These are phyloP conservation scores for Puntigrus tetrazona DNA, from an alignment of 2,113 vertebrate species.

Conservation along the genomic window DNA sequence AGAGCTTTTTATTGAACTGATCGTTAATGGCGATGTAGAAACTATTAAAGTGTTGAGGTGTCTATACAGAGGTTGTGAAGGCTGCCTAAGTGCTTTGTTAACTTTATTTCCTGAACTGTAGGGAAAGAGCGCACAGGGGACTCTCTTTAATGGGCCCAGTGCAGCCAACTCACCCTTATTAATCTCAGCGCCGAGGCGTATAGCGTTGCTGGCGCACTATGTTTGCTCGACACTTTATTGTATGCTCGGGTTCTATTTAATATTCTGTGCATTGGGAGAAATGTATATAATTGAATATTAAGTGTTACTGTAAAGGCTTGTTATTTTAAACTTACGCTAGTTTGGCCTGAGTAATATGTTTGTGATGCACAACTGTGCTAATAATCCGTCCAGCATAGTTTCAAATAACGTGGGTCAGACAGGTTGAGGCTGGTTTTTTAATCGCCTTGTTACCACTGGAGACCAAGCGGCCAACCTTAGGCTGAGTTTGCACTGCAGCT, in stretches of 20 bases:
- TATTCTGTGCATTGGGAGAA: not conserved
- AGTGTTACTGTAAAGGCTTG: not conserved
- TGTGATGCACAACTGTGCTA: not conserved
- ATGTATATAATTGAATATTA: not conserved
- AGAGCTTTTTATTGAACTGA: constrained; percentile 65
- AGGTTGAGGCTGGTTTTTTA: constrained; percentile 38
- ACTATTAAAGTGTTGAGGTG: constrained; percentile 12
- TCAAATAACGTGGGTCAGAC: constrained; percentile 18
- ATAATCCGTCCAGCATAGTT: not conserved
- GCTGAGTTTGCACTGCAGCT: not conserved
- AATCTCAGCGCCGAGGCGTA: not conserved
- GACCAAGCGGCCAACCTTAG: constrained; percentile 26
- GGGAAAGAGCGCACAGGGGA: not conserved
- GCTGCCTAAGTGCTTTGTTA: constrained; percentile 28
- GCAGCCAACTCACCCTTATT: not conserved
- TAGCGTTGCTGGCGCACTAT: not conserved
- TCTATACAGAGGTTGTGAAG: constrained; percentile 18
- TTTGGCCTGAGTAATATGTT: not conserved
- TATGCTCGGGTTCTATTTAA: not conserved
- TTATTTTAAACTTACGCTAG: not conserved
- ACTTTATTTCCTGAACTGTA: constrained; percentile 33
- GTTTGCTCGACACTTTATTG: not conserved
- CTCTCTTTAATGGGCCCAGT: constrained; percentile 1
- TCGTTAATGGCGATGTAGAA: constrained; percentile 51
- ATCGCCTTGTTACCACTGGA: constrained; percentile 45